Conservation (phyloP, 2,113 vertebrate genomes). For the Oreochromis niloticus region DNA sequence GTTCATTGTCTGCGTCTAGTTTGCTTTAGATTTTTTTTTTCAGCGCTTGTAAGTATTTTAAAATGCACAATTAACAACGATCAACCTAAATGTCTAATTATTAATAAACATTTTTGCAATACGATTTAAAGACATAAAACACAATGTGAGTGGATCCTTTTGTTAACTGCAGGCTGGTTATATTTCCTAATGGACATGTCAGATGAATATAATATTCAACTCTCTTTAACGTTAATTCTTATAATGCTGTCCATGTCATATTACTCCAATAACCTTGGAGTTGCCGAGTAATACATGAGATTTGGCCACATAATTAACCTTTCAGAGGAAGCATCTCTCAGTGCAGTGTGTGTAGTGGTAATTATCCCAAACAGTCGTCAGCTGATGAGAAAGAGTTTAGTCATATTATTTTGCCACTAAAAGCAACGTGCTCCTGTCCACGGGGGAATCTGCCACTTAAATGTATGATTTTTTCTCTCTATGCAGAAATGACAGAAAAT, state of each 20-base stretch:
- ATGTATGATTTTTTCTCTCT: not conserved
- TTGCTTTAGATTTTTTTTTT: not conserved
- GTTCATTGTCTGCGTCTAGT: not conserved
- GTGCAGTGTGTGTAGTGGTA: not conserved
- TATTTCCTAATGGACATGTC: not conserved
- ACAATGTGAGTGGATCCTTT: not conserved
- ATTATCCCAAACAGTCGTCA: not conserved
- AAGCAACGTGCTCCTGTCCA: not conserved
- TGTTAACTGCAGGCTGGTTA: not conserved
- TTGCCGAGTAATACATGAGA: not conserved
- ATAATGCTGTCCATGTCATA: not conserved
- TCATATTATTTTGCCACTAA: not conserved
- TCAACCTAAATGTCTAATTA: not conserved
- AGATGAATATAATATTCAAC: not conserved
- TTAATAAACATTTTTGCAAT: not conserved
- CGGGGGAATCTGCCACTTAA: not conserved
- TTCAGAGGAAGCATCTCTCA: not conserved
- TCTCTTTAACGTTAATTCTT: not conserved
- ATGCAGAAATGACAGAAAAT: not conserved
- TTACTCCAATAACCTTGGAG: not conserved
- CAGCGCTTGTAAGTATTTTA: not conserved
- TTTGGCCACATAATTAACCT: slow-evolving; percentile 8
- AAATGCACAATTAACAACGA: not conserved
- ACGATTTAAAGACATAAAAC: not conserved
- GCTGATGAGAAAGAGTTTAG: not conserved